Conservation (phyloP, 2,888 invertebrate species). For the Polylopha cassiicola region DNA sequence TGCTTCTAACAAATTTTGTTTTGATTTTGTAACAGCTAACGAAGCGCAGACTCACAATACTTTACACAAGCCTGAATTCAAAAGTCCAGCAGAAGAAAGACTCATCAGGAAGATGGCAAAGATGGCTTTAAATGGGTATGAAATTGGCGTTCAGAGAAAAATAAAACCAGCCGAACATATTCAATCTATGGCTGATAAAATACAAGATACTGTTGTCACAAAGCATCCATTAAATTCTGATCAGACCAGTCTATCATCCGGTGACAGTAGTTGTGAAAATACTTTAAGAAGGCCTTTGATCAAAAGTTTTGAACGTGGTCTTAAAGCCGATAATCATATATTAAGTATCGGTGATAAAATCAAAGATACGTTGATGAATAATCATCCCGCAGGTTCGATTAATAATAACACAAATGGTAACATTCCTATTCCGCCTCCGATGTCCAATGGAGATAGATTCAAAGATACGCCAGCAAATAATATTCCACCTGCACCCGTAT, state of each 20-base stretch:
- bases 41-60: constrained; percentile 49
- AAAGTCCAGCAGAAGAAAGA: constrained; percentile 71
- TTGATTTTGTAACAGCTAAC: constrained; percentile 68
- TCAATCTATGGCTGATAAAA: constrained; percentile 72
- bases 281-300: constrained; percentile 47
- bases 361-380: constrained; percentile 54
- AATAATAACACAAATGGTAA: constrained; percentile 19
- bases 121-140: constrained; percentile 73
- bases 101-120: constrained; percentile 72
- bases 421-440: constrained; percentile 1
- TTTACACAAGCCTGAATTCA: constrained; percentile 59
- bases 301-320: constrained; percentile 50
- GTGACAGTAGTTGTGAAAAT: constrained; percentile 53
- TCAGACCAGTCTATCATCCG: constrained; percentile 42
- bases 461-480: constrained; percentile 13
- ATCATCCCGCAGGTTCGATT: constrained; percentile 37
- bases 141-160: constrained; percentile 73
- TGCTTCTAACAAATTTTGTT: constrained; percentile 28
- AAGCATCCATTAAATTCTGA: constrained; percentile 71
- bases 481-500: neutral
- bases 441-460: constrained; percentile 6
- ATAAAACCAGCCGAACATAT: constrained; percentile 73
- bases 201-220: constrained; percentile 73
- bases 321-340: constrained; percentile 53
- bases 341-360: constrained; percentile 53